Percentiles rank a stretch among this genome's conserved stretches.
Evolutionary conservation across 1,140 invertebrate species (phyloP).

Genomic region (Hirudo medicinalis): DNA sequence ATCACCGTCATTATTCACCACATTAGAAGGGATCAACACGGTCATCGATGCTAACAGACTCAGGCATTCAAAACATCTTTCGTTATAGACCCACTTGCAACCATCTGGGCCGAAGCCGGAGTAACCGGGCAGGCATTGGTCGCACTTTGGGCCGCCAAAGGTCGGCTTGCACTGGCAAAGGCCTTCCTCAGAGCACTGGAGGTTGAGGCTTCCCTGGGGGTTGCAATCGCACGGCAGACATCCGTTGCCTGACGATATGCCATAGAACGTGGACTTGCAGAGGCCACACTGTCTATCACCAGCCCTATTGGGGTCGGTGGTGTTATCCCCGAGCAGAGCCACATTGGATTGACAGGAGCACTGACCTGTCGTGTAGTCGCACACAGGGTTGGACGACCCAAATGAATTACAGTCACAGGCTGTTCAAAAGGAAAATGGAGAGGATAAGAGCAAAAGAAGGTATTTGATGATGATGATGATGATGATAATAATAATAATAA

Average conservation of each 20-base stretch:
- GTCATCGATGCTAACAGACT: not conserved
- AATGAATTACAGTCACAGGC: constrained; percentile 89
- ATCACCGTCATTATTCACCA: too few relatives aligned
- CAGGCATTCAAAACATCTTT: not conserved
- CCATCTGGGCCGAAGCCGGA: constrained; percentile 67
- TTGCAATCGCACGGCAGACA: constrained; percentile 60
- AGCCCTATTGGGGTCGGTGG: constrained; percentile 29
- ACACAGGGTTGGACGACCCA: constrained; percentile 86
- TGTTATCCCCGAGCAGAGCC: constrained; percentile 60
- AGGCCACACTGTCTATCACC: constrained; percentile 81
- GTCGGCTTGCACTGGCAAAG: constrained; percentile 69
- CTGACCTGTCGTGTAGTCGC: constrained; percentile 77
- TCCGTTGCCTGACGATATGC: constrained; percentile 19
- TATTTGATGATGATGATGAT: too few relatives aligned
- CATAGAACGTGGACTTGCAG: constrained; percentile 69
- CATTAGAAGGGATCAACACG: not conserved
- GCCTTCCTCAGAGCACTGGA: constrained; percentile 58
- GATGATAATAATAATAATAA: constrained; percentile 1
- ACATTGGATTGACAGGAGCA: constrained; percentile 82
- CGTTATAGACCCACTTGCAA: constrained; percentile 46
- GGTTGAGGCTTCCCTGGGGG: constrained; percentile 53
- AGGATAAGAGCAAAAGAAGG: not conserved
- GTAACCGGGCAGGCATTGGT: constrained; percentile 60
- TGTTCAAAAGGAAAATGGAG: constrained; percentile 24
- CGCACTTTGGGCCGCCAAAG: constrained; percentile 64